Percentiles rank a stretch among this genome's conserved stretches.
These are phyloP conservation scores for Hemaris fuciformis DNA, from an alignment of 2,888 invertebrate genomes.

Conservation along the genomic window DNA sequence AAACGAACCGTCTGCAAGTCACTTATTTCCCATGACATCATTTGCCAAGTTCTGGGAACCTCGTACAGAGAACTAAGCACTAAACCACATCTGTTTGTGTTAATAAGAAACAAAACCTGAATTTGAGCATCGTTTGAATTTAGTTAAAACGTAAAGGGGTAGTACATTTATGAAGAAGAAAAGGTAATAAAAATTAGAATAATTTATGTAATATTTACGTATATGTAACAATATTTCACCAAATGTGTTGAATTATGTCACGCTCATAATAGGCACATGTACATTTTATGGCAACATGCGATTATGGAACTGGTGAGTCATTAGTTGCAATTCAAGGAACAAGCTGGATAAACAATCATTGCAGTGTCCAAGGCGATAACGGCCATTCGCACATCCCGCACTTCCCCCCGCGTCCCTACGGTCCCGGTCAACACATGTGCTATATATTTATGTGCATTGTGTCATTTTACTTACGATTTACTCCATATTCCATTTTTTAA, in stretches of 20 bases:
- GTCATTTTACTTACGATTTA: not conserved
- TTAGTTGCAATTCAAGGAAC: slow-evolving; percentile 79
- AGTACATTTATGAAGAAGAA: no score
- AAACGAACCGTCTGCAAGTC: not conserved
- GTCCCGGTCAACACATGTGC: slow-evolving; percentile 43
- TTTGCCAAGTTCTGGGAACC: not conserved
- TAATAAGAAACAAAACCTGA: not conserved
- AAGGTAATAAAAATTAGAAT: no score
- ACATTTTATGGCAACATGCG: slow-evolving; percentile 42
- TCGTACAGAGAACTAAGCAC: not conserved
- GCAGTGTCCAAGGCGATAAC: slow-evolving; percentile 77
- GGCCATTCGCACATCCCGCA: slow-evolving; percentile 77
- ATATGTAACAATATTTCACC: no score
- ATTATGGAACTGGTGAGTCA: slow-evolving; percentile 72
- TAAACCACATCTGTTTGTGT: not conserved
- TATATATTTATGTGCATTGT: slow-evolving; percentile 17
- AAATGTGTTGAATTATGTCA: slow-evolving; percentile 10
- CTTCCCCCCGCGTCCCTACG: slow-evolving; percentile 31
- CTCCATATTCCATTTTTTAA: not conserved
- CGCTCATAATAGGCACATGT: slow-evolving; percentile 17
- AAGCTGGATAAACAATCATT: slow-evolving; percentile 79
- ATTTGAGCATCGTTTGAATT: not conserved
- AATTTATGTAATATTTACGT: no score
- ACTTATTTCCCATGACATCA: not conserved
- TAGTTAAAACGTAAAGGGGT: no score